Conservation (phyloP, 2,888 invertebrate species). For the Eulithis prunata region DNA sequence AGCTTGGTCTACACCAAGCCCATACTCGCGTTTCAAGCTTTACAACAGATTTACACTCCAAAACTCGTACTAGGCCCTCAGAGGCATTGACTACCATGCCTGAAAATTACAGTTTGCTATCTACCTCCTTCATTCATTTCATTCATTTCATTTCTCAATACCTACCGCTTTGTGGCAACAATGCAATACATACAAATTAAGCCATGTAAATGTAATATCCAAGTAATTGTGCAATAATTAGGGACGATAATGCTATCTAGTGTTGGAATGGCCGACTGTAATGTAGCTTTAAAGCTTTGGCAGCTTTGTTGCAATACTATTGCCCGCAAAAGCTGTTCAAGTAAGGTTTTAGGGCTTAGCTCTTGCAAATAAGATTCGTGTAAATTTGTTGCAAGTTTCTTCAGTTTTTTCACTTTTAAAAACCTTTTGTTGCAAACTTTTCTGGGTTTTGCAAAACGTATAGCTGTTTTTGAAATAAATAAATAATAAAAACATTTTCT, state of each 20-base stretch:
- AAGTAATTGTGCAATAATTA: constrained; percentile 21
- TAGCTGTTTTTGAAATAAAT: too few relatives aligned
- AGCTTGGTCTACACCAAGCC: too few relatives aligned
- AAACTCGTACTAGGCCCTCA: too few relatives aligned
- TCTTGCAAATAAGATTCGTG: background rate
- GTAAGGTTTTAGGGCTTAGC: background rate
- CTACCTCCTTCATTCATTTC: background rate
- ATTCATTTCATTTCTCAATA: background rate
- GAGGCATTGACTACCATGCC: too few relatives aligned
- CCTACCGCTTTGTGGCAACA: constrained; percentile 2
- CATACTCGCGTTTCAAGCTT: too few relatives aligned
- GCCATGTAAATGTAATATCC: constrained; percentile 23
- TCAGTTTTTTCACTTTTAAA: too few relatives aligned
- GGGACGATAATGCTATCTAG: constrained; percentile 26
- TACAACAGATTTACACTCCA: too few relatives aligned
- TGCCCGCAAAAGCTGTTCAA: constrained; percentile 8
- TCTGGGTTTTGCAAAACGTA: too few relatives aligned
- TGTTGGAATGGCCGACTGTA: constrained; percentile 12
- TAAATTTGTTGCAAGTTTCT: background rate
- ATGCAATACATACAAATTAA: constrained; percentile 29
- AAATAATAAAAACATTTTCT: too few relatives aligned
- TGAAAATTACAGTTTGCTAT: too few relatives aligned
- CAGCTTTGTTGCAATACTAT: constrained; percentile 20
- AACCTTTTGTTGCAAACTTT: too few relatives aligned
- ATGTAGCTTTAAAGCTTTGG: constrained; percentile 22